Conservation (phyloP, 2,888 invertebrate species). For the Parasteatoda lunata region DNA sequence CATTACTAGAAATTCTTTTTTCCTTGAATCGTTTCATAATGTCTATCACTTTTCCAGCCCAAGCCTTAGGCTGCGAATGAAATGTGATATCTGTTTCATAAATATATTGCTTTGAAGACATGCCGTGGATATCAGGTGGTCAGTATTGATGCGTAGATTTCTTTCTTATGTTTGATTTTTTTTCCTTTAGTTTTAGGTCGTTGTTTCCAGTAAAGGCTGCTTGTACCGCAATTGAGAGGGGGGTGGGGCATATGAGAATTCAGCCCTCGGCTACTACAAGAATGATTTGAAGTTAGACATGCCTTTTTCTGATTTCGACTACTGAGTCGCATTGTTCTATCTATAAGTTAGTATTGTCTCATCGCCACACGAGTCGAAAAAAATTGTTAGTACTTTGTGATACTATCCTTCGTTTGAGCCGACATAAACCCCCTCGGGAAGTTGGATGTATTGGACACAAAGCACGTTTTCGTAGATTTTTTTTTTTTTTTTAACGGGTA, state of each 20-base stretch:
- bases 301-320: constrained; percentile 10
- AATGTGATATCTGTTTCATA: constrained; percentile 41
- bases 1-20: constrained; percentile 33
- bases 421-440: background rate
- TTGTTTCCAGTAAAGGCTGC: constrained; percentile 17
- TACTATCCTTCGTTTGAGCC: background rate
- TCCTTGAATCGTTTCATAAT: constrained; percentile 40
- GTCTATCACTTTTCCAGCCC: constrained; percentile 26
- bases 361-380: constrained; percentile 36
- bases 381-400: constrained; percentile 6
- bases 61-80: constrained; percentile 9
- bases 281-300: constrained; percentile 35
- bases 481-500: background rate
- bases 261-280: constrained; percentile 28
- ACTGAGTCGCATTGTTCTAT: constrained; percentile 35
- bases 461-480: background rate
- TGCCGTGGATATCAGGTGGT: constrained; percentile 49
- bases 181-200: background rate
- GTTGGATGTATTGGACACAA: background rate
- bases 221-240: constrained; percentile 39
- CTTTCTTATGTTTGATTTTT: constrained; percentile 49
- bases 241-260: constrained; percentile 11
- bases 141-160: constrained; percentile 53
- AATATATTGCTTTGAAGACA: constrained; percentile 53
- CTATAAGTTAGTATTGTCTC: constrained; percentile 45